Base-by-base conservation (phyloP, 2,113 vertebrate genomes). In the Platanista minor region DNA sequence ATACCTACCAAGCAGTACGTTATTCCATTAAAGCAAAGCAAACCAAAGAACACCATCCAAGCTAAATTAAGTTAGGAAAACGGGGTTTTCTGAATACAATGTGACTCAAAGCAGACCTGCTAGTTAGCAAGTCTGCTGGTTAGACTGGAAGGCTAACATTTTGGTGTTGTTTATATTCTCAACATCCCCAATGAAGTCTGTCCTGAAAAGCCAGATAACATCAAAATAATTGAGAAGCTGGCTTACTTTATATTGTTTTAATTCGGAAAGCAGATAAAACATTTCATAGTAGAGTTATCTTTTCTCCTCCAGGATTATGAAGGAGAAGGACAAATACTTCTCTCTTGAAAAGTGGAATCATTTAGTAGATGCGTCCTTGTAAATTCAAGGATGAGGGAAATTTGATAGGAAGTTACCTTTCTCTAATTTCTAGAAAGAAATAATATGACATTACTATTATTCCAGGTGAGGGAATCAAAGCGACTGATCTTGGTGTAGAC, bases 1-100 rank as follows among this genome's bases (percentile, higher is more conserved):
- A 59, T 81, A 84, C 8, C 64, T 81, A 84, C 8, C 64, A 91
- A 89, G 29, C 27, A 62, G 62, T 74, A 64, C 29, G 20, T 80
- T 61, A 36, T 82, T 43, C 41, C 18, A 59, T 90, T 69, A 94
- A 88, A 92, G 57, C 27, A 75, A 92, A 80, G 41, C 46, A 94
- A 87, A 85, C 43, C 21, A 84, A 69, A 72, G n/a, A 93, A 71
- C 25, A 62, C 31, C 23, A 64, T 74, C 71, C 49, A 94, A 94
- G 43, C 69, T 90, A 87, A 92, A 96, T 91, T 94, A 89, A 92
- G 33, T 94, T 93, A 85, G 86, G 61, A 92, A 96, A 95, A 67
- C 82, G 33, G 66, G 17, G 11, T 92, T 97, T 96, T 92, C 54
- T 80, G 59, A 93, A 66, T 33, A 46, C 57, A 57, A 0, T 25